A percentile compares a stretch with the other conserved stretches of the same genome.
These are phyloP conservation scores for Trididemnum clinides DNA, from an alignment of 23 tunicate genomes.

Conservation along the genomic window DNA sequence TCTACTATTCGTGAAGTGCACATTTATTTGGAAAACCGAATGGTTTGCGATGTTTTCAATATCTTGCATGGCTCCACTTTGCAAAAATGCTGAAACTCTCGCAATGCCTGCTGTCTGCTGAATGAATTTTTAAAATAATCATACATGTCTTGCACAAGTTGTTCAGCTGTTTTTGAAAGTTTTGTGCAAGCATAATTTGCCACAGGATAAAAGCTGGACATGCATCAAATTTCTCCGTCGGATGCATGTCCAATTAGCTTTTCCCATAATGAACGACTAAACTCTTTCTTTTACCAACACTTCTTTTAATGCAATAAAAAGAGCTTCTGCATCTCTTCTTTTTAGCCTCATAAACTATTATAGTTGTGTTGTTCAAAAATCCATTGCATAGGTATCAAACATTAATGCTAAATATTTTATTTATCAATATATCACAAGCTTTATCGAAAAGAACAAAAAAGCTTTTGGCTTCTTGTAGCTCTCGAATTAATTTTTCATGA, in stretches of 20 bases:
- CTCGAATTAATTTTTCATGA: background rate
- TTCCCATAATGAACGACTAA: background rate
- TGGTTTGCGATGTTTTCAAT: background rate
- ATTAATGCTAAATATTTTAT: background rate
- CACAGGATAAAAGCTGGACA: background rate
- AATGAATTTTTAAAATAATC: slow-evolving; percentile 1
- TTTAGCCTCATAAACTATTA: background rate
- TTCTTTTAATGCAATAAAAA: background rate
- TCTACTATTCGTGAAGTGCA: background rate
- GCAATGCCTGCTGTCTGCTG: background rate
- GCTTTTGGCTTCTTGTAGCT: background rate
- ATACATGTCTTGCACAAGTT: slow-evolving; percentile 11
- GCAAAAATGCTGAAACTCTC: slow-evolving; percentile 15
- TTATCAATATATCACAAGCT: background rate
- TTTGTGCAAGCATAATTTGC: slow-evolving; percentile 13
- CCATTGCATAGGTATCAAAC: background rate
- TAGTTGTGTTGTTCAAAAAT: background rate
- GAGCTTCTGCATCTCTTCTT: background rate
- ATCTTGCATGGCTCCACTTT: background rate
- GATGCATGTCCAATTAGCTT: background rate
- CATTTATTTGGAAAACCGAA: background rate
- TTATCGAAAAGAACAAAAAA: background rate
- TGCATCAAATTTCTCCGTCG: no score
- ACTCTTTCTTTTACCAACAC: background rate
- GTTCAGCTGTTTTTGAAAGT: background rate